These are phyloP conservation scores for Eunapius fragilis DNA, from an alignment of 37 sponge, comb jelly and placozoan genomes.

Conservation along the genomic window DNA sequence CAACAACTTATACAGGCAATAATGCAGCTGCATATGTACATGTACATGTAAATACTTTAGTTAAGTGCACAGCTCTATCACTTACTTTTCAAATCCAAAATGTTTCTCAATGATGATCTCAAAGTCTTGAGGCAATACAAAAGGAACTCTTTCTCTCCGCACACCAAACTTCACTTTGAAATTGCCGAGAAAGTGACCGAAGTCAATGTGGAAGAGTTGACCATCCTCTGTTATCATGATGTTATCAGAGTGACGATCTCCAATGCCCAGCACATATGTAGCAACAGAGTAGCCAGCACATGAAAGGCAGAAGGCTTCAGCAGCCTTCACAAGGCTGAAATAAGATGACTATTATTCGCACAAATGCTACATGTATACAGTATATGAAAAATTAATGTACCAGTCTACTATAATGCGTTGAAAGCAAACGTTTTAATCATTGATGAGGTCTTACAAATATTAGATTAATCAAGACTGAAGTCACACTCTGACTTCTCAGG, in stretches of 20 bases:
- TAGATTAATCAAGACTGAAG: no score
- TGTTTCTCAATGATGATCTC: slow-evolving; percentile 87
- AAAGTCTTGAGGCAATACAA: slow-evolving; percentile 92
- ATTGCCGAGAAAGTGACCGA: slow-evolving; percentile 96
- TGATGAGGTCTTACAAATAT: no score
- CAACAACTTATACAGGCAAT: background rate
- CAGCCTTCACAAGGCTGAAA: slow-evolving; percentile 71
- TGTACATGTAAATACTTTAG: background rate
- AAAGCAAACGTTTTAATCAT: no score
- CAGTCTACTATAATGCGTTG: no score
- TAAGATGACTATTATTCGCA: background rate
- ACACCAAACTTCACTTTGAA: slow-evolving; percentile 98
- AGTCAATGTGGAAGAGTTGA: slow-evolving; percentile 94
- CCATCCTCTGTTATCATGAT: slow-evolving; percentile 91
- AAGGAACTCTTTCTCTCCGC: slow-evolving; percentile 90
- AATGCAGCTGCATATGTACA: background rate
- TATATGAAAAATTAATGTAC: no score
- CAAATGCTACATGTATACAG: background rate
- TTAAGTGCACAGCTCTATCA: no score
- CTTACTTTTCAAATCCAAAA: slow-evolving; percentile 84
- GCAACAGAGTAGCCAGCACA: slow-evolving; percentile 99
- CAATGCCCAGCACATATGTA: slow-evolving; percentile 96
- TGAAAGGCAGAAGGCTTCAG: slow-evolving; percentile 81
- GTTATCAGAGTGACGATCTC: slow-evolving; percentile 95
- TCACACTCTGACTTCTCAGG: no score